Conservation (phyloP, 2,113 vertebrate genomes). For the Eonycteris spelaea region DNA sequence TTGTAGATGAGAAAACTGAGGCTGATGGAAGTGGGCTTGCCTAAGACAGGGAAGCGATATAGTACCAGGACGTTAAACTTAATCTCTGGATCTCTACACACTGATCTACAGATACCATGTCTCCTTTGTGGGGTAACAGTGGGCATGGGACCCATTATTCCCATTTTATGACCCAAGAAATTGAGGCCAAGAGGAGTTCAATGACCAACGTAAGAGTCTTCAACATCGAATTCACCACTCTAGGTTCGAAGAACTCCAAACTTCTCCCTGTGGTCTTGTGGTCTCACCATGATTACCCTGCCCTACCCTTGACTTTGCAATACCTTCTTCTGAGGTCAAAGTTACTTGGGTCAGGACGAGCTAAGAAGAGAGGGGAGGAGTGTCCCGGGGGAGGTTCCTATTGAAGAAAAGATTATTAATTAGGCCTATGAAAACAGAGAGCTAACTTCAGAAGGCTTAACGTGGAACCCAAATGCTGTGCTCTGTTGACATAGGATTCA, state of each 20-base stretch:
- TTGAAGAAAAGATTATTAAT: not conserved
- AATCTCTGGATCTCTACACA: not conserved
- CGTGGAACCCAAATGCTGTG: not conserved
- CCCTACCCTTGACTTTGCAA: not conserved
- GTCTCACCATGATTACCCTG: not conserved
- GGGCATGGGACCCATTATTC: not conserved
- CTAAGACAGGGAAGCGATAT: not conserved
- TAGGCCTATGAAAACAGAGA: not conserved
- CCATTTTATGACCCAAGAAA: not conserved
- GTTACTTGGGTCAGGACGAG: not conserved
- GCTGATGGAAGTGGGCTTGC: not conserved
- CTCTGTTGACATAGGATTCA: not conserved
- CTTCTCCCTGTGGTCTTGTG: fast-evolving
- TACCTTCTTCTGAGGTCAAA: not conserved
- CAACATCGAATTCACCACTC: not conserved
- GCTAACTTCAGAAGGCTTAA: not conserved
- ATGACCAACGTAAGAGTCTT: not conserved
- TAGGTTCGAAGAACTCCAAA: not conserved
- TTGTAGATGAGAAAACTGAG: not conserved
- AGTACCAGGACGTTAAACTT: not conserved
- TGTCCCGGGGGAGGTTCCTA: not conserved
- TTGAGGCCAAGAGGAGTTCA: not conserved
- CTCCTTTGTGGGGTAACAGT: not conserved
- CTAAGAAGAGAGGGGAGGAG: not conserved
- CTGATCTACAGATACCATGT: not conserved